These are phyloP conservation scores for Heliopora coerulea DNA, from an alignment of 92 coral and sea anemone genomes.

Conservation along the genomic window DNA sequence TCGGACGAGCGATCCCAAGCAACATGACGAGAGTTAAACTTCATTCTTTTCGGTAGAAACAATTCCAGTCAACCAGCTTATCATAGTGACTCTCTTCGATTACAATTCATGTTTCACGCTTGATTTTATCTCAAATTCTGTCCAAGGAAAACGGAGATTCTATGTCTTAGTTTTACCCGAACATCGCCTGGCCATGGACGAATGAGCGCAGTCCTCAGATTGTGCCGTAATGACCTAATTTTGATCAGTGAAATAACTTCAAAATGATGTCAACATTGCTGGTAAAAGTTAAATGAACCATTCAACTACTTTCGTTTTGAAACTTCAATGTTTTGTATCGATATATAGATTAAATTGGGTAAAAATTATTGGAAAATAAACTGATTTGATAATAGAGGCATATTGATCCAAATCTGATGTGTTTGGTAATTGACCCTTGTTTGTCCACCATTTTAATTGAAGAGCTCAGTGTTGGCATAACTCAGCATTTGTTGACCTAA, in stretches of 20 bases:
- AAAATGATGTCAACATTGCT: conserved; percentile 8
- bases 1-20: not conserved
- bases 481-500: too few relatives aligned
- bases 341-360: not conserved
- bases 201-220: not conserved
- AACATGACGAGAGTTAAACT: not conserved
- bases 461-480: too few relatives aligned
- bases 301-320: not conserved
- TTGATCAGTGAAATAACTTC: conserved; percentile 16
- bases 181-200: conserved; percentile 1
- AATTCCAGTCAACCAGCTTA: not conserved
- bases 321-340: not conserved
- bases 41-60: conserved; percentile 3
- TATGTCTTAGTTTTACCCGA: not conserved
- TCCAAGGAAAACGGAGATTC: not conserved
- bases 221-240: conserved; percentile 18
- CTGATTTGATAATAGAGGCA: too few relatives aligned
- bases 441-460: too few relatives aligned
- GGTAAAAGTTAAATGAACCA: conserved; percentile 4
- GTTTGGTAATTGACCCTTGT: too few relatives aligned
- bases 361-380: not conserved
- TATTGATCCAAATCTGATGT: too few relatives aligned
- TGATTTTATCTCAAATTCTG: not conserved
- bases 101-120: not conserved
- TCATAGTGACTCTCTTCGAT: not conserved